phyloP scores from a whole-genome alignment of 2,113 vertebrate genomes.

The Sterna hirundo region DNA sequence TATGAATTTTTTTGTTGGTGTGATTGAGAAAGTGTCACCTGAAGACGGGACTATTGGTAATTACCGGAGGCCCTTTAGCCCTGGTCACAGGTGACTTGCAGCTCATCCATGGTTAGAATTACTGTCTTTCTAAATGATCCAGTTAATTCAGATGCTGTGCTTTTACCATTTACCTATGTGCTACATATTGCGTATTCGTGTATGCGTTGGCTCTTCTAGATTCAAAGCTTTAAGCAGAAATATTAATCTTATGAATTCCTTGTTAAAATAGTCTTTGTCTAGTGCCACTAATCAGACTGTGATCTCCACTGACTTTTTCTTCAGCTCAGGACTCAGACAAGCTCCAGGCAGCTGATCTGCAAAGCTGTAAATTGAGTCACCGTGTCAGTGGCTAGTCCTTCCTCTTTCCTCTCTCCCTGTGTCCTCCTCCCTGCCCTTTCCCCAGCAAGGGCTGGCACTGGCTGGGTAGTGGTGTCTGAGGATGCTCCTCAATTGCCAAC shows the following conservation, averaged over 20 bases:
- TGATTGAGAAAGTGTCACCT: not conserved
- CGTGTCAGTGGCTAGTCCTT: not conserved
- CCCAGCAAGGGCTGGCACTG: not conserved
- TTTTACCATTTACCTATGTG: not conserved
- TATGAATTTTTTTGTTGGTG: not conserved
- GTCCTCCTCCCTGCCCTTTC: not conserved
- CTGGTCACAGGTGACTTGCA: not conserved
- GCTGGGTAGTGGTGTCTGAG: not conserved
- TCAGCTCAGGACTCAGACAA: not conserved
- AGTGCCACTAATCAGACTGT: not conserved
- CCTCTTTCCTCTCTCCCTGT: not conserved
- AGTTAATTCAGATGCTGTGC: not conserved
- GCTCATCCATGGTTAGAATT: not conserved
- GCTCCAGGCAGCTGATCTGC: not conserved
- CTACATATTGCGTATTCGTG: not conserved
- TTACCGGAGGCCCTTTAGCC: not conserved
- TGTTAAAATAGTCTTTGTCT: not conserved
- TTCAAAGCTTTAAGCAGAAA: not conserved
- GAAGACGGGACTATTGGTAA: not conserved
- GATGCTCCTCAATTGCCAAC: not conserved
- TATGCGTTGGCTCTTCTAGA: not conserved
- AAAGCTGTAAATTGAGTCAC: not conserved
- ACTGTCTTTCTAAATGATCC: not conserved
- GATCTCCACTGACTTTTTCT: not conserved
- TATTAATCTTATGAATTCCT: not conserved